These are phyloP conservation scores for Proterorhinus semilunaris DNA, from an alignment of 2,113 vertebrate species.

Conservation along the genomic window DNA sequence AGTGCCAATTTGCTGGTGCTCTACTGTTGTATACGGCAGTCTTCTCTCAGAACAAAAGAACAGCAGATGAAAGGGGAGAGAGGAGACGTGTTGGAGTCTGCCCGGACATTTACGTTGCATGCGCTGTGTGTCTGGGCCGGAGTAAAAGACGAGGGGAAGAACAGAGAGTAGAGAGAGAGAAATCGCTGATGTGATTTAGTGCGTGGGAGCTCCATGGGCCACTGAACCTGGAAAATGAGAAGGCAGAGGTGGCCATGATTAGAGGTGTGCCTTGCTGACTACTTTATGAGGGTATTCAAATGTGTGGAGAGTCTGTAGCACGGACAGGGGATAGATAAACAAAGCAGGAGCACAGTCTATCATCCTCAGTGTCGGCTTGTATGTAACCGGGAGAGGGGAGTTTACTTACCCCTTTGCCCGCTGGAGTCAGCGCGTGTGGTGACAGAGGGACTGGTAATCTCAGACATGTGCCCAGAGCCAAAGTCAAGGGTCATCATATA, in stretches of 20 bases:
- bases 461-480: slow-evolving; percentile 54
- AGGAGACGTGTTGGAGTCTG: slow-evolving; percentile 11
- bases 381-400: slow-evolving; percentile 29
- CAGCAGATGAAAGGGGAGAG: slow-evolving; percentile 3
- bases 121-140: slow-evolving; percentile 25
- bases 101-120: slow-evolving; percentile 23
- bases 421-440: slow-evolving; percentile 24
- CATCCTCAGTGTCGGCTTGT: slow-evolving; percentile 44
- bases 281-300: slow-evolving; percentile 62
- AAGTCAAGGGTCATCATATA: slow-evolving; percentile 57
- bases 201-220: slow-evolving; percentile 55
- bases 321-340: slow-evolving; percentile 45
- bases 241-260: slow-evolving; percentile 66
- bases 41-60: slow-evolving; percentile 4
- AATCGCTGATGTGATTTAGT: slow-evolving; percentile 60
- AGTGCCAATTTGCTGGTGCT: background rate
- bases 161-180: slow-evolving; percentile 16
- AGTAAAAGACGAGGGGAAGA: slow-evolving; percentile 24
- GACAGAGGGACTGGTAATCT: slow-evolving; percentile 39
- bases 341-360: slow-evolving; percentile 38
- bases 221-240: slow-evolving; percentile 69
- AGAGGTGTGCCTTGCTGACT: slow-evolving; percentile 56
- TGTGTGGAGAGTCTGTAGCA: slow-evolving; percentile 34
- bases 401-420: slow-evolving; percentile 45
- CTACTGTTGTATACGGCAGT: background rate